Conservation (phyloP, 1,140 invertebrate genomes). For the Bombus impatiens region DNA sequence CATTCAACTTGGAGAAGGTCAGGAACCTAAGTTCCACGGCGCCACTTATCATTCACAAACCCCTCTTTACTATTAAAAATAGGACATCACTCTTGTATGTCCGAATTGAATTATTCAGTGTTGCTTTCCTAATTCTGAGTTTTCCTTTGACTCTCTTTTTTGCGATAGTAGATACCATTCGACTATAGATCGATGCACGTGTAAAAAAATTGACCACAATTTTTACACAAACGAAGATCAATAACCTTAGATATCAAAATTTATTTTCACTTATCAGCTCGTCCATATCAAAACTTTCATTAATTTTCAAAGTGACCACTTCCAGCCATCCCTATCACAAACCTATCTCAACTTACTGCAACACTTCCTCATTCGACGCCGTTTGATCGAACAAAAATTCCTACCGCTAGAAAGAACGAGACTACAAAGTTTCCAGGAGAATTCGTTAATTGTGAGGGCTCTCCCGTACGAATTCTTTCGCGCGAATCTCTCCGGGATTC, state of each 20-base stretch:
- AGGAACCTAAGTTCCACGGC: neutral
- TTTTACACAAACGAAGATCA: neutral
- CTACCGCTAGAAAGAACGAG: neutral
- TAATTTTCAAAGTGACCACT: neutral
- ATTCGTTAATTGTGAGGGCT: slow-evolving; percentile 4
- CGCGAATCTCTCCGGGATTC: slow-evolving; percentile 3
- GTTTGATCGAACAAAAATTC: neutral
- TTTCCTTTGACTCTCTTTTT: neutral
- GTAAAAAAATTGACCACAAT: neutral
- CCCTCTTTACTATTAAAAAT: neutral
- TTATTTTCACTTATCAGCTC: too few relatives aligned
- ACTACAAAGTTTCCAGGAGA: neutral
- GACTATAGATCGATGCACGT: neutral
- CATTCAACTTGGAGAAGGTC: too few relatives aligned
- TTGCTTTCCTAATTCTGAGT: neutral
- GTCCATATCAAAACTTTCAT: neutral
- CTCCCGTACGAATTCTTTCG: neutral
- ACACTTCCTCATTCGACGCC: too few relatives aligned
- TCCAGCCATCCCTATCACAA: neutral
- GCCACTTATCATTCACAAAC: neutral
- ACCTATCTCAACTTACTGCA: neutral
- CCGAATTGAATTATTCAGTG: neutral
- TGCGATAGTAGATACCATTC: neutral
- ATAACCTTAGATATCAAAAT: too few relatives aligned
- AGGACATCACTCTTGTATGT: neutral